Base-by-base conservation (phyloP, 2,797 vertebrate genomes). In the Meda fulgida region DNA sequence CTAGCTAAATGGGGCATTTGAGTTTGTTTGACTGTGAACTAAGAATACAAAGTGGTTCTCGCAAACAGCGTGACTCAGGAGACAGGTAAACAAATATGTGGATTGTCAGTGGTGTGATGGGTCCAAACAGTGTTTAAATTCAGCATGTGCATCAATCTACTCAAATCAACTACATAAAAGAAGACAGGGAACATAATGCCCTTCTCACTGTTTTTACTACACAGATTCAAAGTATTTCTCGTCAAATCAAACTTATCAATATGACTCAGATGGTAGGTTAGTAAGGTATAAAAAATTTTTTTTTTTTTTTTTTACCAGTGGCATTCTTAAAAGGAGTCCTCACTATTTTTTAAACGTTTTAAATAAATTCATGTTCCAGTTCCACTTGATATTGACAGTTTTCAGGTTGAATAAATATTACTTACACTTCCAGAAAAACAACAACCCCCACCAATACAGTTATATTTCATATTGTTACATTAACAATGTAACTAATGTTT, bases 1-100 rank as follows among this genome's bases (percentile, higher is more conserved):
- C 83, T 71, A 85, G 75, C 83, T 71, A 85, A 78, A 77, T 26
- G 72, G 85, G 82, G 80, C 86, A 84, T 87, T 86, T 71, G 16
- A 78, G 77, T 80, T 63, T 48, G n/a, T 85, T 86, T 63, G 67
- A 53, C 21, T 63, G 9, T 55, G 53, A 67, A 77, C 80, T 55
- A 72, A 65, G 34, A 86, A 84, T 51, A 36, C 78, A 80, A 79
- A 29, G 72, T 13, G n/a, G 48, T 80, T 86, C 81, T 86, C 80
- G 80, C 46, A 84, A 63, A 48, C 48, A 60, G 19, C 7, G 0
- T 48, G 26, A 73, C 72, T 73, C 72, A 79, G 8, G 31, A 66
- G 13, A 10, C 63, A 70, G 65, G 53, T 34, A 38, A 80, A 83
- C 79, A 69, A 65, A 58, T 23, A 53, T 36, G 26, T 80, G 79